Conservation (phyloP, 2,888 invertebrate species). For the Ischnus inquisitorius region DNA sequence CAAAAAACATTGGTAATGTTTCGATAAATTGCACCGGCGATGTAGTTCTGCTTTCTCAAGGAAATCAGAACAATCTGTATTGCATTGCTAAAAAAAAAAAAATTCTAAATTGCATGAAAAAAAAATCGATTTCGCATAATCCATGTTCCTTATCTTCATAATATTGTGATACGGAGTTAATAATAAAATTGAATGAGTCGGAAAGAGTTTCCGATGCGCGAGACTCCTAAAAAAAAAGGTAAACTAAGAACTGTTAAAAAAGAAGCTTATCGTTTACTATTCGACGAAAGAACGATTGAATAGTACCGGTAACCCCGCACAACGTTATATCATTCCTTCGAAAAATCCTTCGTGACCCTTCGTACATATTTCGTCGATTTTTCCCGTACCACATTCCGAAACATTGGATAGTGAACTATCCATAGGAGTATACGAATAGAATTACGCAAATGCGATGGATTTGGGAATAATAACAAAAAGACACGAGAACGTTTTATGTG, state of each 20-base stretch:
- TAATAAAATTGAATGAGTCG: neutral
- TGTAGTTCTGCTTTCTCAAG: neutral
- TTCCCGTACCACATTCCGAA: conserved; percentile 1
- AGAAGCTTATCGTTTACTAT: neutral
- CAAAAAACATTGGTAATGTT: neutral
- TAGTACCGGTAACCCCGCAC: neutral
- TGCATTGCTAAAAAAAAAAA: neutral
- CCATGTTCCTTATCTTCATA: too few relatives aligned
- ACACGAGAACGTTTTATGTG: conserved; percentile 45
- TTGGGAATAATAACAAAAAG: conserved; percentile 45
- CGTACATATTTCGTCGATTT: conserved; percentile 20
- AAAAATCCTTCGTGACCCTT: conserved; percentile 16
- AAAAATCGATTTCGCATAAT: too few relatives aligned
- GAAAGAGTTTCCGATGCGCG: neutral
- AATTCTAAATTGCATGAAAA: neutral
- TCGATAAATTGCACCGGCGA: neutral
- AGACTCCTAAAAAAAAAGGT: neutral
- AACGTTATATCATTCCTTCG: neutral
- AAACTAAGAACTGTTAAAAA: neutral
- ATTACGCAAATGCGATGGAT: conserved; percentile 60
- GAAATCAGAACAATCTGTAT: neutral
- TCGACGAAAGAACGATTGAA: neutral
- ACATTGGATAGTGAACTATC: neutral
- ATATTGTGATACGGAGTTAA: neutral
- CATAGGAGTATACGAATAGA: conserved; percentile 49